Base-by-base conservation (phyloP, 2,797 vertebrate genomes). In the Arvicola amphibius region DNA sequence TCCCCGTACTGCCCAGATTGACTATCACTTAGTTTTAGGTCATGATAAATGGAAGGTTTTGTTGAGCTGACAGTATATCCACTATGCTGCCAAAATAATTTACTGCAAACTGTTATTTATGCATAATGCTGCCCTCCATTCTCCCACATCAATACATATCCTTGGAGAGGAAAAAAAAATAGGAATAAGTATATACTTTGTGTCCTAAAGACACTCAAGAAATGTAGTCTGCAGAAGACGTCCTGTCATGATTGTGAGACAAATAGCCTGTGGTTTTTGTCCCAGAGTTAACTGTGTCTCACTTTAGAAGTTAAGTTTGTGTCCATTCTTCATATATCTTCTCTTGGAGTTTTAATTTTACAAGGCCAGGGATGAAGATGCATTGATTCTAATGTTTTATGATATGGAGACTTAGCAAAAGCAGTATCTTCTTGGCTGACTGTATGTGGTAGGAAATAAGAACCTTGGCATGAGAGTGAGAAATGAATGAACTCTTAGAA, bases 21-120 rank as follows among this genome's bases (percentile, higher is more conserved):
- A 93, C 63, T 77, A 46, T 51, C 51, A 56, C 61, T 95, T 84
- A 86, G 67, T 40, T 88, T 25, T 56, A 78, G 89, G 91, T 90
- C 63, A 27, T 97, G 92, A 93, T 95, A 96, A 90, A 96, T 96
- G 69, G 59, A 74, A 73, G 88, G 14, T 76, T 67, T 88, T 67
- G 37, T 76, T 27, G 77, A 76, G 7, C 48, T 94, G 96, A 95
- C 87, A 87, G 83, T 19, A 2, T 81, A 69, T 46, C 27, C 92
- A 88, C 9, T 53, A 34, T 90, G 6, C 83, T 89, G 92, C 91
- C 97, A 69, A 43, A 76, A 87, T 81, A 79, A 88, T 77, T 76
- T 93, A 46, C 14, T 6, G 0, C 5, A 21, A 92, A 79, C 93
- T 83, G 43, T 43, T 92, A 1, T 32, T 79, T 61, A 37, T 48